phyloP scores from a whole-genome alignment of 2,113 vertebrate genomes.

The Turnix velox region DNA sequence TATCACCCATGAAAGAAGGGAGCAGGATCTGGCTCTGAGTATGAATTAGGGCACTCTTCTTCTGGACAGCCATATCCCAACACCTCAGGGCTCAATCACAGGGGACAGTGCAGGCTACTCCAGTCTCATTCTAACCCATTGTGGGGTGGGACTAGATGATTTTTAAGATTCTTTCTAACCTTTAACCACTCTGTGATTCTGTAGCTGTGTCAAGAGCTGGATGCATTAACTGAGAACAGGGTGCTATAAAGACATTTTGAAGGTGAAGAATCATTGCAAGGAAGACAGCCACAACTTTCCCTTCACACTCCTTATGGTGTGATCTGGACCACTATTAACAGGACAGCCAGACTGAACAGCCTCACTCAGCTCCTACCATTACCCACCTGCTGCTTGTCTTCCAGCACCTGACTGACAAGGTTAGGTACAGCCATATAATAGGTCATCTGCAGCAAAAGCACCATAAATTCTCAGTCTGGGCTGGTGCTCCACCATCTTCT shows the following conservation, averaged over 20 bases:
- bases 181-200: too few relatives aligned
- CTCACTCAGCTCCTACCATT: neutral
- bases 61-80: neutral
- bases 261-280: neutral
- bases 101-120: rapidly evolving
- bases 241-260: neutral
- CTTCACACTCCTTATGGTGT: too few relatives aligned
- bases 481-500: neutral
- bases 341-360: neutral
- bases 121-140: too few relatives aligned
- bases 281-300: neutral
- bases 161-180: too few relatives aligned
- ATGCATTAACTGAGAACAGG: neutral
- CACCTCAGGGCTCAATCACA: neutral
- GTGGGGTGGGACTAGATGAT: too few relatives aligned
- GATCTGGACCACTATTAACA: neutral
- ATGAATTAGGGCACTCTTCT: neutral
- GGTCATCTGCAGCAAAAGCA: neutral
- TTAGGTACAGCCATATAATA: neutral
- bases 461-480: rapidly evolving
- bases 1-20: neutral
- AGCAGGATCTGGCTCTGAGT: neutral
- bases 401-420: neutral
- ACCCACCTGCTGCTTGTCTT: neutral
- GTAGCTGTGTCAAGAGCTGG: neutral